Conservation (phyloP, 2,888 invertebrate species). For the Drosophila demipolita region DNA sequence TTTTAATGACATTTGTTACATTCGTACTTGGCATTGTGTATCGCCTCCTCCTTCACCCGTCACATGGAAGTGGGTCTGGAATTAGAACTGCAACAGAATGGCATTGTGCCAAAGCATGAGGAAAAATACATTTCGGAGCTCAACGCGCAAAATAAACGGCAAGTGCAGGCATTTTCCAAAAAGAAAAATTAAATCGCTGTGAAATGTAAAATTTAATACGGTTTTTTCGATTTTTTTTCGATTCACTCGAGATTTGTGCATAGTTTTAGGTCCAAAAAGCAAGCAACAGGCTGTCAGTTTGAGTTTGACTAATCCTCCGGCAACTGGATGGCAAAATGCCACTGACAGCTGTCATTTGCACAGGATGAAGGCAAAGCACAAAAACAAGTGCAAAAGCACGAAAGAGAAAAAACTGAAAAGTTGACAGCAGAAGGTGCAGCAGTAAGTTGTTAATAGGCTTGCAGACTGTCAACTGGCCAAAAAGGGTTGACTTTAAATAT, state of each 20-base stretch:
- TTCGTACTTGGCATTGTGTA: slow-evolving; percentile 58
- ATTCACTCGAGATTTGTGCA: slow-evolving; percentile 16
- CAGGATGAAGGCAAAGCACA: slow-evolving; percentile 8
- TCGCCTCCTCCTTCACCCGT: not conserved
- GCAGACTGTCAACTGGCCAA: slow-evolving; percentile 7
- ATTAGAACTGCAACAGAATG: slow-evolving; percentile 25
- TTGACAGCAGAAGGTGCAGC: slow-evolving; percentile 38
- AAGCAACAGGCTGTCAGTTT: slow-evolving; percentile 72
- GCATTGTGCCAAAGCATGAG: slow-evolving; percentile 34
- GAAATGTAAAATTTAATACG: not conserved
- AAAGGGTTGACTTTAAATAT: slow-evolving; percentile 30
- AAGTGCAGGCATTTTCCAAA: not conserved
- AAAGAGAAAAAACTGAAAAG: slow-evolving; percentile 2
- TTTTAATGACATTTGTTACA: slow-evolving; percentile 81
- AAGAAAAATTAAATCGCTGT: not conserved
- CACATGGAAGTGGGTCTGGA: slow-evolving; percentile 23
- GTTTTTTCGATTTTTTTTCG: not conserved
- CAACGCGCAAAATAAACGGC: not conserved
- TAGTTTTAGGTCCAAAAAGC: slow-evolving; percentile 12
- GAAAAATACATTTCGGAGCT: not conserved
- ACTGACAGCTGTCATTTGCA: slow-evolving; percentile 77
- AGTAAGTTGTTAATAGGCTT: slow-evolving; percentile 46
- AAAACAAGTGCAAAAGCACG: slow-evolving; percentile 9
- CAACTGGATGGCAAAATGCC: slow-evolving; percentile 60
- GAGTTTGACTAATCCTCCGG: slow-evolving; percentile 34